Evolutionary conservation across 2,888 invertebrate genomes (phyloP).

Genomic region (Hemistola chrysoprasaria): DNA sequence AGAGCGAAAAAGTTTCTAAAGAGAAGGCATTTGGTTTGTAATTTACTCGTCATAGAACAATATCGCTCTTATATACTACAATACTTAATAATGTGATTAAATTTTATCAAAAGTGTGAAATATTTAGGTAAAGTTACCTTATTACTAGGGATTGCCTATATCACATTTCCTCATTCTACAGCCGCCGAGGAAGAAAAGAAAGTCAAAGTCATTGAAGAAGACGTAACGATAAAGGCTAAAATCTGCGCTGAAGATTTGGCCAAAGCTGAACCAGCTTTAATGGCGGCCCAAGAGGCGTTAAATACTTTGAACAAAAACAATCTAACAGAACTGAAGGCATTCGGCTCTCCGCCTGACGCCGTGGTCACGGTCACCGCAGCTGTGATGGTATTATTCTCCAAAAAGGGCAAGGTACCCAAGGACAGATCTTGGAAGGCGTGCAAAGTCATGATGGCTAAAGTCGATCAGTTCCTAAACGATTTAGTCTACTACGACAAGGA

Average conservation of each 20-base stretch:
- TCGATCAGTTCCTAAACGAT: constrained; percentile 92
- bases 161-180: too few relatives aligned
- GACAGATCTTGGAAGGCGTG: constrained; percentile 96
- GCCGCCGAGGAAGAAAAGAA: constrained; percentile 94
- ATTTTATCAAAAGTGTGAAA: too few relatives aligned
- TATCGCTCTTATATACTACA: too few relatives aligned
- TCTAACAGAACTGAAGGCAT: constrained; percentile 96
- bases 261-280: constrained; percentile 94
- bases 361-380: constrained; percentile 94
- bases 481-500: constrained; percentile 95
- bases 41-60: too few relatives aligned
- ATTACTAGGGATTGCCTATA: too few relatives aligned
- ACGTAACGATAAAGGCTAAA: constrained; percentile 91
- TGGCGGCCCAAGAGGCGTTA: constrained; percentile 94
- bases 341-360: constrained; percentile 94
- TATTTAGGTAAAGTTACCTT: too few relatives aligned
- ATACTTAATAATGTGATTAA: too few relatives aligned
- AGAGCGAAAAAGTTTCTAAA: constrained; percentile 95
- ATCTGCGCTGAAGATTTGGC: constrained; percentile 94
- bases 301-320: constrained; percentile 97
- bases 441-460: constrained; percentile 94
- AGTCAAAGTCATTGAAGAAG: constrained; percentile 94
- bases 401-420: constrained; percentile 93
- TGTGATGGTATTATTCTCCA: constrained; percentile 92
- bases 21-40: constrained; percentile 90